Evolutionary conservation across 2,888 invertebrate species (phyloP), one percentile per base, ranked within the genome.

Genomic region (Endomychus coccineus): DNA sequence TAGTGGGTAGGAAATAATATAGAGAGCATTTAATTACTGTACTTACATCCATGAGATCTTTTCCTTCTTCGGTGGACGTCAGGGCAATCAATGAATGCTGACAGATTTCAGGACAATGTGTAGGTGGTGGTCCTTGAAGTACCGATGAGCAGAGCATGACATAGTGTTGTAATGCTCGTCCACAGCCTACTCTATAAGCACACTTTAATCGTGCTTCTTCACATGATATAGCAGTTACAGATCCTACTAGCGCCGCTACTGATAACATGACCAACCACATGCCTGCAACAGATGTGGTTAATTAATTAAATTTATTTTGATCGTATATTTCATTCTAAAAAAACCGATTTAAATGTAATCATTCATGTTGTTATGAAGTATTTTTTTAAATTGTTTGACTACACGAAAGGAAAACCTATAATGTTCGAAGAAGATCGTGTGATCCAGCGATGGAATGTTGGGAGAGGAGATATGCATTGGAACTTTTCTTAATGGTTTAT

Each of bases 51-150:
- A 83, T 80, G 10, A 88, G 73, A 43, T 78, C 77, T 55, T 82
- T 77, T 33, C 87, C 86, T 58, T 86, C 83, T 33, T 80, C 81
- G 0, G 85, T 84, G 15, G 84, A 81, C 0, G 80, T 82, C 25
- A 88, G 71, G 0, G 86, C 83, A 25, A 87, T 83, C 22, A 88
- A 71, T 0, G 87, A 82, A 56, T 83, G 76, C 51, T 80, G 78
- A 61, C 88, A 88, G 32, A 73, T 69, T 52, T 79, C 77, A 0
- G 83, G 80, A 57, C 89, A 88, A 34, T 62, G 61, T 45, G 45
- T 66, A 43, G 60, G 58, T 49, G 39, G 57, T 36, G 51, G 65
- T 16, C 77, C 74, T 27, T 78, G 72, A 19, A 85, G 70, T 17
- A 81, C 78, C 3, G 74, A 74, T 5, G 78, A 77, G 58, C 88